Evolutionary conservation across 2,888 invertebrate genomes (phyloP).

Genomic region (Cataglyphis livida): DNA sequence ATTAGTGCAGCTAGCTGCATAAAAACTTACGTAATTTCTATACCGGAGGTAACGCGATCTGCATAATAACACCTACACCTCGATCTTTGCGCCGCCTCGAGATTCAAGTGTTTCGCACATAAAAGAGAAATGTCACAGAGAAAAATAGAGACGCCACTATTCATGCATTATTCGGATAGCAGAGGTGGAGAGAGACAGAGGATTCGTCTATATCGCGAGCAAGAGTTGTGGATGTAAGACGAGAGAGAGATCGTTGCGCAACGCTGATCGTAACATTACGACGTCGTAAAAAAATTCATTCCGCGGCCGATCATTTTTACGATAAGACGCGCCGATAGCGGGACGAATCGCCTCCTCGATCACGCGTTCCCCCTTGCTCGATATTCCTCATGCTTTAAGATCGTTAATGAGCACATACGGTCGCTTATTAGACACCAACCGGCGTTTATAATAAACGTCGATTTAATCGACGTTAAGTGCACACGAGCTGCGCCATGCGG

Average conservation of each 20-base stretch:
- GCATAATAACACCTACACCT: neutral
- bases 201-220: neutral
- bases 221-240: neutral
- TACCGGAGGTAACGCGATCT: neutral
- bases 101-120: neutral
- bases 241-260: slow-evolving; percentile 10
- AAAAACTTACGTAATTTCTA: neutral
- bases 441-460: slow-evolving; percentile 57
- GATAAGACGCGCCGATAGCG: slow-evolving; percentile 35
- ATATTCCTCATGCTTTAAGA: slow-evolving; percentile 60
- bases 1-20: neutral
- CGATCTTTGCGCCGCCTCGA: neutral
- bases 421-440: slow-evolving; percentile 63
- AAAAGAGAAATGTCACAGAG: neutral
- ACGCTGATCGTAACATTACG: slow-evolving; percentile 29
- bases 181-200: neutral
- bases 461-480: slow-evolving; percentile 62
- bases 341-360: slow-evolving; percentile 50
- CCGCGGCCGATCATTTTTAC: slow-evolving; percentile 37
- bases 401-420: slow-evolving; percentile 66
- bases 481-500: slow-evolving; percentile 43
- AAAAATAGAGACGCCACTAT: neutral
- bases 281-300: slow-evolving; percentile 44
- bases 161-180: neutral
- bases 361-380: slow-evolving; percentile 30